Evolutionary conservation across 2,797 vertebrate genomes (phyloP).

Genomic region (Clarias laeviceps): DNA sequence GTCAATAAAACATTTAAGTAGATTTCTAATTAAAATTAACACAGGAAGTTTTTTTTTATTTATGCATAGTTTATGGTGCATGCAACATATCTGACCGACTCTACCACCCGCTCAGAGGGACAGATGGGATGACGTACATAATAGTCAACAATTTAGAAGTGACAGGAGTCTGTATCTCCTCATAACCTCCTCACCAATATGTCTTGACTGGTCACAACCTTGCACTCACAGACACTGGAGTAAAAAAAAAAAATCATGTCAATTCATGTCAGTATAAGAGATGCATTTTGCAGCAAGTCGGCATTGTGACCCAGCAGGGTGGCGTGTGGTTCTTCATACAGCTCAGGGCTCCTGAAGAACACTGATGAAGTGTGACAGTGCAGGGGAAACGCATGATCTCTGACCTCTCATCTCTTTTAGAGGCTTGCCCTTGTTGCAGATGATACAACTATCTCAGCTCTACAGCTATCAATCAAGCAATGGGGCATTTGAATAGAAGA

Average conservation of each 20-base stretch:
- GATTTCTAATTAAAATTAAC: not conserved
- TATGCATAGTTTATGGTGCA: not conserved
- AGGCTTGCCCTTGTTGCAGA: slow-evolving; percentile 48
- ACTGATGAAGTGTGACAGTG: slow-evolving; percentile 52
- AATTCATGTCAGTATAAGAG: slow-evolving; percentile 30
- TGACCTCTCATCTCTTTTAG: slow-evolving; percentile 49
- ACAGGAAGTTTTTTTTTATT: not conserved
- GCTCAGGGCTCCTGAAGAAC: slow-evolving; percentile 40
- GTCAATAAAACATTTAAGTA: not conserved
- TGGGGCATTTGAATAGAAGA: slow-evolving; percentile 35
- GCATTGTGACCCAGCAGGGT: slow-evolving; percentile 22
- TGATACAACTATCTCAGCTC: slow-evolving; percentile 41
- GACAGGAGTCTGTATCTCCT: slow-evolving; percentile 29
- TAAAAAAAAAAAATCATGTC: not conserved
- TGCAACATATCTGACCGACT: not conserved
- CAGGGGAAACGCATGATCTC: slow-evolving; percentile 47
- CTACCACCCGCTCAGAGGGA: slow-evolving; percentile 4
- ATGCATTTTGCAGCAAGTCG: slow-evolving; percentile 15
- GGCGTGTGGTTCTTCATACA: slow-evolving; percentile 40
- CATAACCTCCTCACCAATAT: slow-evolving; percentile 23
- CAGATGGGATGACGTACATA: slow-evolving; percentile 26
- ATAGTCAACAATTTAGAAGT: slow-evolving; percentile 10
- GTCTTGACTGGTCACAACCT: slow-evolving; percentile 16
- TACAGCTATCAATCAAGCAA: slow-evolving; percentile 56
- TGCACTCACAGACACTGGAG: slow-evolving; percentile 9